A percentile compares a stretch with the other conserved stretches of the same genome.
Evolutionary conservation across 2,113 vertebrate species (phyloP).

Genomic region (Semicossyphus pulcher): DNA sequence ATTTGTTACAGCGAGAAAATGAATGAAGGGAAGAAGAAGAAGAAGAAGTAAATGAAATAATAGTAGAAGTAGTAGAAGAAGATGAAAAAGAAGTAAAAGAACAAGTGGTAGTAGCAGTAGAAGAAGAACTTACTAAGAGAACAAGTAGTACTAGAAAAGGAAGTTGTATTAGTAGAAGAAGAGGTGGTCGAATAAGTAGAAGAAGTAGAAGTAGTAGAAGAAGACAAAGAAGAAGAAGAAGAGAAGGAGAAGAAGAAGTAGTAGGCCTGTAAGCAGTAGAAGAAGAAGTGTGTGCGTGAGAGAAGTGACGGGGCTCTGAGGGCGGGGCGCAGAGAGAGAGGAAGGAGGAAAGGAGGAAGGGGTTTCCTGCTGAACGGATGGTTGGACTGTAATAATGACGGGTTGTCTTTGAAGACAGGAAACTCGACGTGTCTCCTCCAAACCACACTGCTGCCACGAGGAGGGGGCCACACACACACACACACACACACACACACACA

Average conservation of each 20-base stretch:
- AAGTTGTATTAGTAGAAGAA: too few relatives aligned
- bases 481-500: slow-evolving; percentile 36
- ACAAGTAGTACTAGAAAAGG: too few relatives aligned
- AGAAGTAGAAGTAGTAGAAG: slow-evolving; percentile 4
- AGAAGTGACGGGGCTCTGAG: background rate
- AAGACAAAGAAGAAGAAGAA: background rate
- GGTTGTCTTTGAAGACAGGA: slow-evolving; percentile 75
- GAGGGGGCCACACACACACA: slow-evolving; percentile 64
- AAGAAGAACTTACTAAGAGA: too few relatives aligned
- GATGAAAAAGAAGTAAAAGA: too few relatives aligned
- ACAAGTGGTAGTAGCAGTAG: too few relatives aligned
- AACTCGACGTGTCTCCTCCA: slow-evolving; percentile 76
- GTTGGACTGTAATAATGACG: slow-evolving; percentile 70
- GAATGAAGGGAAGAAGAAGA: background rate
- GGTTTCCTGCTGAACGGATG: slow-evolving; percentile 58
- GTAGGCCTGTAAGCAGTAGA: background rate
- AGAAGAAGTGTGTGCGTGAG: background rate
- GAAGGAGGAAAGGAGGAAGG: slow-evolving; percentile 30
- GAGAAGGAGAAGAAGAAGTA: too few relatives aligned
- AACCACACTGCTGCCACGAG: slow-evolving; percentile 72
- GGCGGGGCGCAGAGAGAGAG: background rate
- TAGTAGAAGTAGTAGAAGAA: background rate
- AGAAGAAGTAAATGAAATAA: too few relatives aligned
- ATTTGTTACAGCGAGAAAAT: too few relatives aligned
- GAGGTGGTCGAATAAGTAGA: slow-evolving; percentile 20